phyloP scores from a whole-genome alignment of 2,888 invertebrate genomes.

The Drosophila kanekoi region DNA sequence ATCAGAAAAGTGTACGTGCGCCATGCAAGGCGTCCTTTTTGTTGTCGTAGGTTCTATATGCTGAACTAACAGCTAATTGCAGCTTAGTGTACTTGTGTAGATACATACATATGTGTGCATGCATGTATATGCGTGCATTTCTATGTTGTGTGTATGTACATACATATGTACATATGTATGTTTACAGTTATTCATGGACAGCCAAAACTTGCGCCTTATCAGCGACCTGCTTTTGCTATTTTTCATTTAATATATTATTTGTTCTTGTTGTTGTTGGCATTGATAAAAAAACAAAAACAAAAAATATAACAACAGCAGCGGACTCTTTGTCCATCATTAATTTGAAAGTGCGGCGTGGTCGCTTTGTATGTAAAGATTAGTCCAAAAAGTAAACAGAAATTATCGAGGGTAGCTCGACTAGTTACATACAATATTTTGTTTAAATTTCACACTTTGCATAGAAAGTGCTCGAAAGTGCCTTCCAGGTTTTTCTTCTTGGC shows the following conservation, averaged over 20 bases:
- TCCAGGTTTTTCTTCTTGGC: background rate
- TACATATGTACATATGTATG: background rate
- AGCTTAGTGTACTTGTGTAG: background rate
- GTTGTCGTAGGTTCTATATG: conserved; percentile 58
- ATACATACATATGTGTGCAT: conserved; percentile 6
- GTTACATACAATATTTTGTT: background rate
- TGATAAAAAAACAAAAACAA: conserved; percentile 39
- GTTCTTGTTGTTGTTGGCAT: conserved; percentile 34
- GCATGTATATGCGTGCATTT: conserved; percentile 2
- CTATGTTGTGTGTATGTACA: background rate
- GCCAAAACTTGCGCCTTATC: conserved; percentile 38
- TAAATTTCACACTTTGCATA: background rate
- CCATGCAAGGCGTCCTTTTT: conserved; percentile 32
- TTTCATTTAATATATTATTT: conserved; percentile 27
- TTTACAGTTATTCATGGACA: conserved; percentile 43
- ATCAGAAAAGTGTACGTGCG: conserved; percentile 62
- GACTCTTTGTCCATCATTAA: conserved; percentile 36
- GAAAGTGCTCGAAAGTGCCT: background rate
- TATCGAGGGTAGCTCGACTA: conserved; percentile 17
- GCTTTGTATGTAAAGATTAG: conserved; percentile 49
- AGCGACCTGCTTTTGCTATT: conserved; percentile 54
- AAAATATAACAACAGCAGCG: conserved; percentile 7
- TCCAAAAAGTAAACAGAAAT: conserved; percentile 19
- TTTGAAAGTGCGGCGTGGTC: conserved; percentile 40
- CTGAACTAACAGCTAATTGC: background rate